Evolutionary conservation across 2,113 vertebrate species (phyloP).

Genomic region (Lagopus muta): DNA sequence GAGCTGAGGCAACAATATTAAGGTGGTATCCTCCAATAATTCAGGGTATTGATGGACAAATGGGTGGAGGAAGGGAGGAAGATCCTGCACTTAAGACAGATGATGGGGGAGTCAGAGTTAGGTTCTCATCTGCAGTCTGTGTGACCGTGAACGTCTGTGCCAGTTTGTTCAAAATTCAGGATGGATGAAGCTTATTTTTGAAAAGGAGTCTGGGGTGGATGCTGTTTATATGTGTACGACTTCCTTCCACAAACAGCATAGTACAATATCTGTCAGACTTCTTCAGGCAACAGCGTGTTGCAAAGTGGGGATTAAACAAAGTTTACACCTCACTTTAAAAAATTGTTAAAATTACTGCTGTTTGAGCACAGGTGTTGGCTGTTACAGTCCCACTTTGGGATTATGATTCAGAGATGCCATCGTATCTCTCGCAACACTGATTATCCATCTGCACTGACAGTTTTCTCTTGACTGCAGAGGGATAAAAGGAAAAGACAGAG

Average conservation of each 20-base stretch:
- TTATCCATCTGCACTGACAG: not conserved
- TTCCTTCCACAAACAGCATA: not conserved
- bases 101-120: not conserved
- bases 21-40: not conserved
- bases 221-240: not conserved
- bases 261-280: not conserved
- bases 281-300: not conserved
- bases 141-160: not conserved
- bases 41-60: not conserved
- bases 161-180: not conserved
- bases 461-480: not conserved
- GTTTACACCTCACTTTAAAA: not conserved
- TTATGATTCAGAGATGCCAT: conserved; percentile 27
- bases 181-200: not conserved
- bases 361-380: not conserved
- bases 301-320: not conserved
- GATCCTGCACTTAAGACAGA: not conserved
- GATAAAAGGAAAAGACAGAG: conserved; percentile 23
- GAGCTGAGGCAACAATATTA: not conserved
- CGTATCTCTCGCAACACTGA: not conserved
- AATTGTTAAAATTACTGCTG: not conserved
- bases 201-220: not conserved
- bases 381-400: not conserved
- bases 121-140: not conserved
- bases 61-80: not conserved